Base-by-base conservation (phyloP, 2,888 invertebrate genomes). In the Drosophila bunnanda region DNA sequence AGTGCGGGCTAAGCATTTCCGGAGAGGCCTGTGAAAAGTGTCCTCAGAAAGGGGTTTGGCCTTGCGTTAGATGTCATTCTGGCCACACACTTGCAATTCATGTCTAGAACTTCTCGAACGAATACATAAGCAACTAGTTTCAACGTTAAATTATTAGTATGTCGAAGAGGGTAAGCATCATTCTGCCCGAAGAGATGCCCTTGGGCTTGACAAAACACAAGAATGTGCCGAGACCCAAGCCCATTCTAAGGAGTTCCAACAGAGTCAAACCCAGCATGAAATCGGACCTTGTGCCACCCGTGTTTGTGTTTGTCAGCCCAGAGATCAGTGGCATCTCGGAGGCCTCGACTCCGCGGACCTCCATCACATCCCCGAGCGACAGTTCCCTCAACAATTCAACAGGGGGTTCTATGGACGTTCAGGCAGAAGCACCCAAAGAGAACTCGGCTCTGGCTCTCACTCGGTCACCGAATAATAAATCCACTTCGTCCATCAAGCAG, bases 161-260 rank as follows among this genome's bases (percentile, higher is more conserved):
- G 81, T 69, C 83, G 2, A 80, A 56, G 41, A 50, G 78, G 3
- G 81, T 86, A 4, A 82, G 75, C 68, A 80, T 80, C 25, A 10
- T 57, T 7, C 13, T 57, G 34, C 67, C 80, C 12, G 58, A 36
- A 5, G 77, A 79, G 25, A 32, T 39, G 22, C 15, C 4, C 6
- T 13, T n/a, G 22, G 13, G 15, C 17, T 36, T 7, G 10, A 2
- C 17, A 4, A 12, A 10, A 22, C 20, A 22, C 22, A 8, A 7
- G 4, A 15, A 8, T 10, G 17, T 17, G 9, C 12, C n/a, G 10
- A 32, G 4, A 25, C 15, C n/a, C n/a, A 25, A 10, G 30, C 22
- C 4, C 30, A 22, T 8, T 2, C 8, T 38, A 12, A 64, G 25
- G 17, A 64, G 48, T 17, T 34, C 62, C 20, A 34, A 50, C 2